These are phyloP conservation scores for Polyommatus icarus DNA, from an alignment of 2,888 invertebrate species.

Conservation along the genomic window DNA sequence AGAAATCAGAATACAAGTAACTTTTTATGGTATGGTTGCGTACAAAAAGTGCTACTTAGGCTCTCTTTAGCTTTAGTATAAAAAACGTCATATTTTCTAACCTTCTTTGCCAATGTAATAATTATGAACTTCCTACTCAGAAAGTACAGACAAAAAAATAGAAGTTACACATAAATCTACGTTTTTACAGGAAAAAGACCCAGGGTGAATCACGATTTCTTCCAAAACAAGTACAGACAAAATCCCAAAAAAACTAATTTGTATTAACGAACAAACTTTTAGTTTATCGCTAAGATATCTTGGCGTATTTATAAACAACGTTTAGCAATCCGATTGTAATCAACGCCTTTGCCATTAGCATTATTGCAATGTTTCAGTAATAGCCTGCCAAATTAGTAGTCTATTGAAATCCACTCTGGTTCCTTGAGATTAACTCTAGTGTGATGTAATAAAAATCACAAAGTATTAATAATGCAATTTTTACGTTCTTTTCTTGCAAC, in stretches of 20 bases:
- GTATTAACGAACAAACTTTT: neutral
- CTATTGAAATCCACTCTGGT: neutral
- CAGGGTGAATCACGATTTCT: too few species aligned
- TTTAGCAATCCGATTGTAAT: neutral
- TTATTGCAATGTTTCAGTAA: conserved; percentile 12
- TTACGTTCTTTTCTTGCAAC: too few species aligned
- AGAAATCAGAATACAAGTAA: too few species aligned
- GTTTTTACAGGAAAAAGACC: too few species aligned
- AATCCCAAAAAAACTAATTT: neutral
- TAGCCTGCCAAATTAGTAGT: neutral
- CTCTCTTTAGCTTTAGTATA: too few species aligned
- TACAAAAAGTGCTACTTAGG: too few species aligned
- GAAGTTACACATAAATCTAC: too few species aligned
- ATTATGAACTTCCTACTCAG: too few species aligned
- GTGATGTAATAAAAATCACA: neutral
- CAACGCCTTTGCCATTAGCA: neutral
- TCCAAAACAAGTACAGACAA: neutral
- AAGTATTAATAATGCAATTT: neutral
- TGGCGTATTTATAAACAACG: neutral
- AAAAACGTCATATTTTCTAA: too few species aligned
- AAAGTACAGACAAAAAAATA: too few species aligned
- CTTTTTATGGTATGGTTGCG: too few species aligned
- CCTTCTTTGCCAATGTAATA: too few species aligned
- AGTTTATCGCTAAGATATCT: neutral
- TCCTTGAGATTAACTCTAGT: neutral